These are phyloP conservation scores for Crotalus viridis DNA, from an alignment of 2,113 vertebrate species.

Conservation along the genomic window DNA sequence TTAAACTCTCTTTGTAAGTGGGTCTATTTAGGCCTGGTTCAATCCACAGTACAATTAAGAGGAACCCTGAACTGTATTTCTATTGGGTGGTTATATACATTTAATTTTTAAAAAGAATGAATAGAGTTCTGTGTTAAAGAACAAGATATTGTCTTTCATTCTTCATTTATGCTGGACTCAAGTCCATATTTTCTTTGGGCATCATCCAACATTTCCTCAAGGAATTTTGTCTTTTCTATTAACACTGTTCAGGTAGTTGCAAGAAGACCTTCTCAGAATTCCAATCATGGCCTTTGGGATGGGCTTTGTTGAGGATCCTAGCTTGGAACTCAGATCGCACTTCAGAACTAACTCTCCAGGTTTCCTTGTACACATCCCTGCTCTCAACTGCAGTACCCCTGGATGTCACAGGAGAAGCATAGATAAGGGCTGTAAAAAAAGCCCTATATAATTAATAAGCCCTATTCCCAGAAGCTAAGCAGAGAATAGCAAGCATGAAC, in stretches of 20 bases:
- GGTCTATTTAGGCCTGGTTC: neutral
- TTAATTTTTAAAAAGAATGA: neutral
- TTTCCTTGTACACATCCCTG: neutral
- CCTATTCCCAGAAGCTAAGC: slow-evolving; percentile 8
- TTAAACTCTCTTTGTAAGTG: neutral
- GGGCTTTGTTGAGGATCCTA: neutral
- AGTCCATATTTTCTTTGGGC: neutral
- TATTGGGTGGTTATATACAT: neutral
- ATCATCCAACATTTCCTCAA: neutral
- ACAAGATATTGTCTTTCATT: neutral
- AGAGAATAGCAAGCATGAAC: neutral
- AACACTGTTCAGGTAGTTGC: neutral
- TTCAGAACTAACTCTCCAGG: neutral
- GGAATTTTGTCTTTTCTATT: neutral
- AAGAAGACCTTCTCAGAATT: neutral
- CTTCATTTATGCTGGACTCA: neutral
- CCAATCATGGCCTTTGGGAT: neutral
- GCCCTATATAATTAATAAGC: slow-evolving; percentile 3
- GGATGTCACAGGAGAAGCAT: neutral
- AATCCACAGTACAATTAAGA: neutral
- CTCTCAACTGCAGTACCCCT: neutral
- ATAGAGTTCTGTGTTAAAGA: neutral
- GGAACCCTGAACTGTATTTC: neutral
- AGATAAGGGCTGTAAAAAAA: neutral
- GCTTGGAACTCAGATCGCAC: neutral